A percentile compares a stretch with the other conserved stretches of the same genome.
These are phyloP conservation scores for Romanomermis culicivorax DNA, from an alignment of 2,888 invertebrate genomes.

Conservation along the genomic window DNA sequence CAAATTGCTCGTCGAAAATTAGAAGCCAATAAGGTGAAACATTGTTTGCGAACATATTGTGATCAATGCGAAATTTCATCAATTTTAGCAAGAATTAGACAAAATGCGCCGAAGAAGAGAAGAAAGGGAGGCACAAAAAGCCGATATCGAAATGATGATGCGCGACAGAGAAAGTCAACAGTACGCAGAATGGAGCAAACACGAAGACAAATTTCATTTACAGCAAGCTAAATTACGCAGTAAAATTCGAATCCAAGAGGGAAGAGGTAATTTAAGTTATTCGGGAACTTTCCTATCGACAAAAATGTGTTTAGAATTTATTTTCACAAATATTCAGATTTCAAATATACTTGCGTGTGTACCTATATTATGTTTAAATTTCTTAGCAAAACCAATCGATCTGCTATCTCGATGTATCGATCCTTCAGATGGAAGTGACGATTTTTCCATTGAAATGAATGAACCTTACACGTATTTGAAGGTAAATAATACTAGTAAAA, in stretches of 20 bases:
- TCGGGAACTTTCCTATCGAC: too few species aligned
- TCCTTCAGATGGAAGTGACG: constrained; percentile 44
- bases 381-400: constrained; percentile 80
- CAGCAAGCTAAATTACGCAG: constrained; percentile 83
- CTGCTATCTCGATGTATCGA: constrained; percentile 73
- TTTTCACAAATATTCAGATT: not conserved
- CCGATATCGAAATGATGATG: constrained; percentile 41
- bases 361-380: not conserved
- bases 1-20: constrained; percentile 60
- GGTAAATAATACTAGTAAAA: too few species aligned
- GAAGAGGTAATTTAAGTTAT: constrained; percentile 40
- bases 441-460: constrained; percentile 86
- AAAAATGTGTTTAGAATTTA: not conserved
- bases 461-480: constrained; percentile 87
- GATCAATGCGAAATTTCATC: not conserved
- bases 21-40: constrained; percentile 51
- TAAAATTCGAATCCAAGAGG: constrained; percentile 82
- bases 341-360: too few species aligned
- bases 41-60: not conserved
- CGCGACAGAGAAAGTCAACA: constrained; percentile 71
- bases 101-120: constrained; percentile 48
- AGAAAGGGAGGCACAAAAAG: constrained; percentile 48
- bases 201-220: constrained; percentile 91
- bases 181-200: constrained; percentile 74
- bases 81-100: constrained; percentile 2